These are phyloP conservation scores for Lasioglossum marginatum DNA, from an alignment of 2,888 invertebrate species.

Conservation along the genomic window DNA sequence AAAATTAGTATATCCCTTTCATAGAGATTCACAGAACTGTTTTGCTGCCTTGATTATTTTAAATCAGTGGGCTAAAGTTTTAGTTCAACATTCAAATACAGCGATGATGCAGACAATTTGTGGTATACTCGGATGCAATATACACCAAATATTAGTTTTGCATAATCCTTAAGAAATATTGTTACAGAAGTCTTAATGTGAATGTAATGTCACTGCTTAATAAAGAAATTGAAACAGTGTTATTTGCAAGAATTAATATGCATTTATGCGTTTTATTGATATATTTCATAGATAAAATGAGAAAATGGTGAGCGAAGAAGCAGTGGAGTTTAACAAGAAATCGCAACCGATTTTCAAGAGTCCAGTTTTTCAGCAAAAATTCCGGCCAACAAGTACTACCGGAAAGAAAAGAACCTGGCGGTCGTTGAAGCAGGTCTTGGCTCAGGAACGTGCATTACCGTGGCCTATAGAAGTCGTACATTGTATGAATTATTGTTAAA, in stretches of 20 bases:
- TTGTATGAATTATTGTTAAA: slow-evolving; percentile 85
- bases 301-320: slow-evolving; percentile 80
- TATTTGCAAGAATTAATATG: slow-evolving; percentile 6
- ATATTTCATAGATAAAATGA: slow-evolving; percentile 47
- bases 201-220: slow-evolving; percentile 21
- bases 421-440: slow-evolving; percentile 94
- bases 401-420: slow-evolving; percentile 94
- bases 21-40: slow-evolving; percentile 35
- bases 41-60: slow-evolving; percentile 67
- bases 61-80: slow-evolving; percentile 66
- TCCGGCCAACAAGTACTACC: slow-evolving; percentile 79
- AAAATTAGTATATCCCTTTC: slow-evolving; percentile 26
- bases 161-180: slow-evolving; percentile 44
- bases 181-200: neutral
- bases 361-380: slow-evolving; percentile 79
- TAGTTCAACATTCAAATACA: slow-evolving; percentile 63
- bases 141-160: slow-evolving; percentile 62
- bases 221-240: slow-evolving; percentile 26
- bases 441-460: slow-evolving; percentile 91
- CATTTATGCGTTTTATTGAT: neutral
- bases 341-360: slow-evolving; percentile 79
- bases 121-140: slow-evolving; percentile 61
- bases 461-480: slow-evolving; percentile 92
- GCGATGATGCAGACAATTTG: slow-evolving; percentile 67
- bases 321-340: slow-evolving; percentile 77